Evolutionary conservation across 1,140 invertebrate genomes (phyloP).

Genomic region (Caenorhabditis inopinata): DNA sequence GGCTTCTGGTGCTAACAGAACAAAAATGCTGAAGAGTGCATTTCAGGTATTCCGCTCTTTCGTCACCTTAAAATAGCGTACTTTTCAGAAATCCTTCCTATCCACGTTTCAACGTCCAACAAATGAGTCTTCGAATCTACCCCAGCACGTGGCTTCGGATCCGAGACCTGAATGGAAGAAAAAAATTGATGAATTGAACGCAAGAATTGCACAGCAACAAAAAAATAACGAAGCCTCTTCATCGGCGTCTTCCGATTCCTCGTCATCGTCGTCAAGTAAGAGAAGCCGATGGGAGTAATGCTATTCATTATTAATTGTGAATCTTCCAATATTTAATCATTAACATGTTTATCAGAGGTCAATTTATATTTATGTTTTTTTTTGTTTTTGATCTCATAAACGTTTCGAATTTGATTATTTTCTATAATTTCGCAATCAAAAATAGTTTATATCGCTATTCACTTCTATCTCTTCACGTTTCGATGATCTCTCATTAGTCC

Average conservation of each 20-base stretch:
- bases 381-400: constrained; percentile 11
- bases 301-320: not conserved
- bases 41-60: too few relatives aligned
- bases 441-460: not conserved
- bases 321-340: not conserved
- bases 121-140: constrained; percentile 39
- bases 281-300: not conserved
- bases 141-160: constrained; percentile 43
- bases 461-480: not conserved
- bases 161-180: constrained; percentile 61
- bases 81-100: constrained; percentile 38
- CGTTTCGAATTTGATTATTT: not conserved
- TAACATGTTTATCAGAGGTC: not conserved
- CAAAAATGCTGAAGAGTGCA: constrained; percentile 32
- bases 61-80: too few relatives aligned
- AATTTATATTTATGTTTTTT: not conserved
- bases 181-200: constrained; percentile 52
- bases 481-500: not conserved
- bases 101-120: constrained; percentile 29
- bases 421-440: not conserved
- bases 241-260: not conserved
- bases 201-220: constrained; percentile 16
- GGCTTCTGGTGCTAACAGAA: constrained; percentile 36
- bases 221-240: not conserved
- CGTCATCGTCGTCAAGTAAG: not conserved